Evolutionary conservation across 2,797 vertebrate genomes (phyloP).

Genomic region (Ceyx erithaca): DNA sequence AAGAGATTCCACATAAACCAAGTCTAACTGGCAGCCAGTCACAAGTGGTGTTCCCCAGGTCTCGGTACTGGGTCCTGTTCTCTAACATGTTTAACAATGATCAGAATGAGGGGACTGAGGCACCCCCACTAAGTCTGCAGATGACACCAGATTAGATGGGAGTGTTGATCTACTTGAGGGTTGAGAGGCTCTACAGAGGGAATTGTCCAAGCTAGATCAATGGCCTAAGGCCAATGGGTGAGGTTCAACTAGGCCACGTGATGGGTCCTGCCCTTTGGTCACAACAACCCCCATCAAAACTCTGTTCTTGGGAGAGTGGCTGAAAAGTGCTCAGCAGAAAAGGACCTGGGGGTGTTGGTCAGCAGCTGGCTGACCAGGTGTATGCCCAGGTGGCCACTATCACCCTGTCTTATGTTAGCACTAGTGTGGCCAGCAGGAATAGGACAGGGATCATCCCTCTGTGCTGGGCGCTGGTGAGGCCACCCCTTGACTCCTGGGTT

Average conservation of each 20-base stretch:
- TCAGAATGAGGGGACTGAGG: neutral
- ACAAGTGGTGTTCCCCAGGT: neutral
- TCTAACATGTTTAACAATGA: neutral
- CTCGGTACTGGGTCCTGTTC: neutral
- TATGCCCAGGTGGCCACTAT: neutral
- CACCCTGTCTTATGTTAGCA: neutral
- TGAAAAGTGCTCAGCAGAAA: neutral
- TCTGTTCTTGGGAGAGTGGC: neutral
- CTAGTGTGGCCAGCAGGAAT: neutral
- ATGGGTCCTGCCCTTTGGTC: neutral
- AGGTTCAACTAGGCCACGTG: neutral
- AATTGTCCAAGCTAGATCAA: neutral
- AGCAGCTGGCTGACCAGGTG: neutral
- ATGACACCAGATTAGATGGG: neutral
- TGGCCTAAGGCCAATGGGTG: neutral
- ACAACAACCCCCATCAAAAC: neutral
- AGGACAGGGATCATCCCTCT: neutral
- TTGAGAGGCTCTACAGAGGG: neutral
- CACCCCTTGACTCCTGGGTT: neutral
- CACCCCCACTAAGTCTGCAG: neutral
- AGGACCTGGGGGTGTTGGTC: neutral
- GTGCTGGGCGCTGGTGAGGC: neutral
- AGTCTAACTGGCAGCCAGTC: neutral
- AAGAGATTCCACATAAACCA: neutral
- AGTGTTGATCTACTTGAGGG: neutral